Conservation (phyloP, 2,797 vertebrate species). For the Pachyuromys duprasi region DNA sequence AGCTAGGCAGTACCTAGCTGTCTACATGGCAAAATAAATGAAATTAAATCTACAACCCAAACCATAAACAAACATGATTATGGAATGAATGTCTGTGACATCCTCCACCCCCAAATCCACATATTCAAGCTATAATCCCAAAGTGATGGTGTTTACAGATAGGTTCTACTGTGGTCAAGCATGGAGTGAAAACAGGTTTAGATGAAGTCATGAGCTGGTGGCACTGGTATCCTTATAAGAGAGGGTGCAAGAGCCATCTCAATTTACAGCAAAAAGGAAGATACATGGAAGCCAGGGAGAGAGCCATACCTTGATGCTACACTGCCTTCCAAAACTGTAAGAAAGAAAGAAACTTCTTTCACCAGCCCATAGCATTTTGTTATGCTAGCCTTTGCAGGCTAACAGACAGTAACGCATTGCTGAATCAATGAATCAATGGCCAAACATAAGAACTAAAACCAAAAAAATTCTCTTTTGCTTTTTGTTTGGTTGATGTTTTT, state of each 20-base stretch:
- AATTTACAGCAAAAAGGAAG: background rate
- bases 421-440: background rate
- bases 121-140: background rate
- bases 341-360: constrained; percentile 9
- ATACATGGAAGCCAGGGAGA: background rate
- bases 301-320: background rate
- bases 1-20: background rate
- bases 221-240: background rate
- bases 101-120: background rate
- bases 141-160: background rate
- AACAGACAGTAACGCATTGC: background rate
- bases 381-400: background rate
- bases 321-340: constrained; percentile 9
- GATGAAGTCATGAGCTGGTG: background rate
- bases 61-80: background rate
- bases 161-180: background rate
- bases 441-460: background rate
- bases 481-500: background rate
- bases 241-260: background rate
- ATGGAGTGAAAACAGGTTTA: background rate
- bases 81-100: background rate
- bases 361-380: background rate
- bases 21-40: background rate
- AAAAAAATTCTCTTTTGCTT: background rate
- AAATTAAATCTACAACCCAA: constrained; percentile 13